A percentile compares a stretch with the other conserved stretches of the same genome.
Conservation (phyloP, 2,113 vertebrate species). For the Epinephelus moara region DNA sequence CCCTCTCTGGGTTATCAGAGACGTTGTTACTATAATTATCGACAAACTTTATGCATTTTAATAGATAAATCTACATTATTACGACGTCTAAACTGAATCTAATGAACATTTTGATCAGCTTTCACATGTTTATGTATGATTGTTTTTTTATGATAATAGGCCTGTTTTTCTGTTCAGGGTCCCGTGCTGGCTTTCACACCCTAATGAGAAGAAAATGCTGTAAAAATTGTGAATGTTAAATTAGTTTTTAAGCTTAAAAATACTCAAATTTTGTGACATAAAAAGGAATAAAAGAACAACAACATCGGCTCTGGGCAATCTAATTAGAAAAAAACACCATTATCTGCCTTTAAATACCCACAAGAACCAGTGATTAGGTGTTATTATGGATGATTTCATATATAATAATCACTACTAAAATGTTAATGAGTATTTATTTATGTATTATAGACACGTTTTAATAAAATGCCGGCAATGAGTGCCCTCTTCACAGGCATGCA, state of each 20-base stretch:
- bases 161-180: constrained; percentile 3
- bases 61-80: neutral
- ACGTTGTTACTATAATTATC: neutral
- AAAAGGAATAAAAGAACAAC: neutral
- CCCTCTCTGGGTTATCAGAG: neutral
- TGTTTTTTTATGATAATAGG: no score
- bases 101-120: no score
- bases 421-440: neutral
- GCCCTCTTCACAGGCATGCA: neutral
- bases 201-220: neutral
- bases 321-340: neutral
- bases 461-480: neutral
- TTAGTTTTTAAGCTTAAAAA: neutral
- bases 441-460: neutral
- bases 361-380: neutral
- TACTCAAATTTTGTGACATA: neutral
- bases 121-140: no score
- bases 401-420: constrained; percentile 12
- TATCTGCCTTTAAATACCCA: neutral
- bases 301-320: no score
- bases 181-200: neutral
- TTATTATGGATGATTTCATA: neutral
- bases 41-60: constrained; percentile 1
- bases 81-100: no score
- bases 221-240: neutral